Base-by-base conservation (phyloP, 2,113 vertebrate species). In the Dascyllus trimaculatus region DNA sequence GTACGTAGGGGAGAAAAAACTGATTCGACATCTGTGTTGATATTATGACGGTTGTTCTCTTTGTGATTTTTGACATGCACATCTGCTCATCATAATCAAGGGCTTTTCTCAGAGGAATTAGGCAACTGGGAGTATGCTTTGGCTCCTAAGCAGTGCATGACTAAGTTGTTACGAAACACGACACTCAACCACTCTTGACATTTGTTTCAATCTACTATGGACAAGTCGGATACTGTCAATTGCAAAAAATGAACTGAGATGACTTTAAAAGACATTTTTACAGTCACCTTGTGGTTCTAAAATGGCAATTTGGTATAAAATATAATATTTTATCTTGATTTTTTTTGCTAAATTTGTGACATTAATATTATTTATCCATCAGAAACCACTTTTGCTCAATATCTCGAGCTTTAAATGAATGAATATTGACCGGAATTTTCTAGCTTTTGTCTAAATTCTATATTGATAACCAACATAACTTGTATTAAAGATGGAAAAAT, bases 21-120 rank as follows among this genome's bases (percentile, higher is more conserved):
- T 1, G 32, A 35, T 35, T 21, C 2, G 49, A 43, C 19, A 32
- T 56, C 51, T 71, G 66, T 24, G 38, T 54, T 56, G 24, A 45
- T 52, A 18, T 49, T 48, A 26, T 11, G 58, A 74, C 29, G 1
- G 35, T 40, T 24, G 26, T 24, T 65, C 51, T 72, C 56, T 67
- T 67, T 71, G 60, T 58, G 29, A 59, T 69, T 62, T 59, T 2
- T 63, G 29, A 63, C 35, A 67, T 19, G 25, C 48, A 51, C 17
- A 24, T 65, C 18, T 48, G 56, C 60, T 75, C 48, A 18, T 69
- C 21, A 14, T 56, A 52, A 67, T 71, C 24, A 10, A 13, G 32
- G 22, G 56, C 7, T 85, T 74, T 71, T 64, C 65, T 48, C 25
- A 49, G 72, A 78, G 48, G 67, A 65, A 71, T 66, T 70, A 46